phyloP scores from a whole-genome alignment of 2,797 vertebrate species.

The Falco naumanni region DNA sequence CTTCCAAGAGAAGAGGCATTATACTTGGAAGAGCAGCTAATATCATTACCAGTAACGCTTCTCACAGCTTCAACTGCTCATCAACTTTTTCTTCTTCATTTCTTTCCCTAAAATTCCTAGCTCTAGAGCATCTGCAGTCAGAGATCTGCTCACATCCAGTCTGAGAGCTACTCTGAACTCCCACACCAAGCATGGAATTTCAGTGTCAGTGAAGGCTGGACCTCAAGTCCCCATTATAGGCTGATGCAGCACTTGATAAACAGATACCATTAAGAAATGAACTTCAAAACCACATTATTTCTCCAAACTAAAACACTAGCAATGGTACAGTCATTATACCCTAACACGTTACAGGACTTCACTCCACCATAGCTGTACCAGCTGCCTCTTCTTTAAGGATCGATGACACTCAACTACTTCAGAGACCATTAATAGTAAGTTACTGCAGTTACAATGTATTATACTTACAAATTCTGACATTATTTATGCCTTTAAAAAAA shows the following conservation, averaged over 20 bases:
- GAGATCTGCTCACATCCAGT: neutral
- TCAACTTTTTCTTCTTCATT: neutral
- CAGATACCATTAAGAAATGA: neutral
- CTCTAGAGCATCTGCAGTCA: neutral
- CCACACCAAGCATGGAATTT: neutral
- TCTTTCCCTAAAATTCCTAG: neutral
- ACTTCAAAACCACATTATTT: neutral
- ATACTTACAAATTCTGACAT: neutral
- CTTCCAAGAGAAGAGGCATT: neutral
- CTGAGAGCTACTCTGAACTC: neutral
- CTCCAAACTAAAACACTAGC: neutral
- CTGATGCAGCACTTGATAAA: neutral
- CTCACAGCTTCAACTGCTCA: neutral
- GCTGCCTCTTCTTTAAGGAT: neutral
- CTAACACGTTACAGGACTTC: neutral
- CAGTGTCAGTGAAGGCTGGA: neutral
- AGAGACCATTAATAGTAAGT: neutral
- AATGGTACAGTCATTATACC: neutral
- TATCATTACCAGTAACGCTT: neutral
- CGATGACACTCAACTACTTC: neutral
- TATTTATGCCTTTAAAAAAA: neutral
- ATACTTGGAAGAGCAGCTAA: neutral
- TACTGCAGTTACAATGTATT: neutral
- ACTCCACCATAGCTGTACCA: neutral
- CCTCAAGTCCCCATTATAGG: neutral